These are phyloP conservation scores for Parthenolecanium corni DNA, from an alignment of 2,888 invertebrate genomes.

Conservation along the genomic window DNA sequence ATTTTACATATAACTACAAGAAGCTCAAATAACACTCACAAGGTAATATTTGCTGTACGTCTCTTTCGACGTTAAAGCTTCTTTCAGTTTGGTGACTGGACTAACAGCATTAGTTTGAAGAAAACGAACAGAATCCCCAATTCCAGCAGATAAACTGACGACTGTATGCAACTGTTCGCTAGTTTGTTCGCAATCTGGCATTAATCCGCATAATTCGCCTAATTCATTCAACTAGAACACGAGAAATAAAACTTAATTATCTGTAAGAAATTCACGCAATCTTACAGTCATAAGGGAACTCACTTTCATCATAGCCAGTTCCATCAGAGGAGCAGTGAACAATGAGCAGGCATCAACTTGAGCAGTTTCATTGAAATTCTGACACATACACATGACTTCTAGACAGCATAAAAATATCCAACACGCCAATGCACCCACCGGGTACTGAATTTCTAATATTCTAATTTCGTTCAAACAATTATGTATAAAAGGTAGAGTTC, in stretches of 20 bases:
- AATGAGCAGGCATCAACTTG: slow-evolving; percentile 60
- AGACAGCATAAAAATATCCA: slow-evolving; percentile 83
- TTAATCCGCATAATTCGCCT: slow-evolving; percentile 78
- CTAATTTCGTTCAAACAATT: slow-evolving; percentile 75
- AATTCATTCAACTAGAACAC: slow-evolving; percentile 58
- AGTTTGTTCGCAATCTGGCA: slow-evolving; percentile 68
- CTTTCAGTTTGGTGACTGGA: slow-evolving; percentile 74
- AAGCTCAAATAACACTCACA: slow-evolving; percentile 39
- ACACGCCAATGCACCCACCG: slow-evolving; percentile 74
- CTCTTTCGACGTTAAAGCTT: slow-evolving; percentile 78
- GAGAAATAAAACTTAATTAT: not conserved
- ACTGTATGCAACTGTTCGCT: slow-evolving; percentile 84
- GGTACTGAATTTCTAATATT: slow-evolving; percentile 63
- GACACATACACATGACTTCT: slow-evolving; percentile 75
- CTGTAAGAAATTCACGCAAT: not conserved
- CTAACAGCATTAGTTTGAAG: slow-evolving; percentile 43
- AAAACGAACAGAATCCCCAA: slow-evolving; percentile 60
- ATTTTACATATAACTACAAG: not conserved
- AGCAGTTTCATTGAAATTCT: slow-evolving; percentile 52
- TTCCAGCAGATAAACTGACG: slow-evolving; percentile 79
- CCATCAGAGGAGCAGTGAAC: slow-evolving; percentile 76
- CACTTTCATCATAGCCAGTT: slow-evolving; percentile 37
- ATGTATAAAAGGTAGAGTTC: slow-evolving; percentile 80
- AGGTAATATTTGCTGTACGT: slow-evolving; percentile 82
- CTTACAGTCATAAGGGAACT: slow-evolving; percentile 10